Evolutionary conservation across 2,113 vertebrate species (phyloP).

Genomic region (Pimephales promelas): DNA sequence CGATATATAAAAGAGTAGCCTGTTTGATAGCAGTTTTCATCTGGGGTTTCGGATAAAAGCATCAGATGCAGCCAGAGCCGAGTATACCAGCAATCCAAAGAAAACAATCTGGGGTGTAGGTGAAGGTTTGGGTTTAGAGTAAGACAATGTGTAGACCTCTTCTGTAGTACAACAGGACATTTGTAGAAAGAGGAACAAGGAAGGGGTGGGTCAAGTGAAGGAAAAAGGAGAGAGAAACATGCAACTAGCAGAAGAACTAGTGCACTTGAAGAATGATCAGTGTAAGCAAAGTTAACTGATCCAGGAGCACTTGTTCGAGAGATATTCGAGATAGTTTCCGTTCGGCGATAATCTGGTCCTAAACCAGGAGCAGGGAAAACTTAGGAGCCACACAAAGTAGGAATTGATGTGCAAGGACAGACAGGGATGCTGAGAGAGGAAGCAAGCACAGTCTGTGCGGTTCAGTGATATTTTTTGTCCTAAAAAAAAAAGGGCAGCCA

Average conservation of each 20-base stretch:
- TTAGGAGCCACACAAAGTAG: constrained; percentile 3
- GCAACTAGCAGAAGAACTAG: constrained; percentile 5
- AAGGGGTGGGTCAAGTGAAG: constrained; percentile 15
- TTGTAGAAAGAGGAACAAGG: constrained; percentile 1
- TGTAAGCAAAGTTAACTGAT: constrained; percentile 22
- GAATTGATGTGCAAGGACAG: constrained; percentile 23
- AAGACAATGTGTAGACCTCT: not conserved
- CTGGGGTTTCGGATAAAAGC: not conserved
- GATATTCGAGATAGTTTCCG: not conserved
- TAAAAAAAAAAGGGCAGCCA: constrained; percentile 15
- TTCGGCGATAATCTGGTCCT: not conserved
- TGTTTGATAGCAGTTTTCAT: not conserved
- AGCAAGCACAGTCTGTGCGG: not conserved
- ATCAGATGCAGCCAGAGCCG: not conserved
- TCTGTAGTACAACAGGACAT: not conserved
- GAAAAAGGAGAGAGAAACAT: constrained; percentile 17
- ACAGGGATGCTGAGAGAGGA: constrained; percentile 21
- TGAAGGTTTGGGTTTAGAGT: constrained; percentile 25
- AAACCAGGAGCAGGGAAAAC: not conserved
- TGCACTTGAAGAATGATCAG: constrained; percentile 4
- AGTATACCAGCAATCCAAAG: not conserved
- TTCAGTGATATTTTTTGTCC: constrained; percentile 31
- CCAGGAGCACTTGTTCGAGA: not conserved
- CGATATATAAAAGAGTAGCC: constrained; percentile 6
- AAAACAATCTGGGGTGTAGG: not conserved